A percentile compares a stretch with the other conserved stretches of the same genome.
These are phyloP conservation scores for Vollenhovia emeryi DNA, from an alignment of 1,140 invertebrate genomes.

Conservation along the genomic window DNA sequence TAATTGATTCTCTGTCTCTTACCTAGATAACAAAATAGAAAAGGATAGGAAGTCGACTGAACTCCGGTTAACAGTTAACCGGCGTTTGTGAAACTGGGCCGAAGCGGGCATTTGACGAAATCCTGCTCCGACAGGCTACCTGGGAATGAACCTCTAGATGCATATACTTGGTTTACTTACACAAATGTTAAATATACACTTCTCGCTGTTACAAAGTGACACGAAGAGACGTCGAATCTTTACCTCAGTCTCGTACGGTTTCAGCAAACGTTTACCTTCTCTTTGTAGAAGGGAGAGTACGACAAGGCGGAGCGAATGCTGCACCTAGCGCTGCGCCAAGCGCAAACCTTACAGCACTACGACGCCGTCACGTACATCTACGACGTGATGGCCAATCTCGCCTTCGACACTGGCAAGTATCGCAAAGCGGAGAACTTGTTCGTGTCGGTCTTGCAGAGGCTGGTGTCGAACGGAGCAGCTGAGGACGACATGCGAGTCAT, in stretches of 20 bases:
- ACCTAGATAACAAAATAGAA: too few species aligned
- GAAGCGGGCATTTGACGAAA: too few species aligned
- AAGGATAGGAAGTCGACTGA: too few species aligned
- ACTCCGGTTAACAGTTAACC: too few species aligned
- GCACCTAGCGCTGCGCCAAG: constrained; percentile 92
- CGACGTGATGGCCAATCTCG: constrained; percentile 96
- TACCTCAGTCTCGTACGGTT: constrained; percentile 13
- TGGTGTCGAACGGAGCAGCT: constrained; percentile 88
- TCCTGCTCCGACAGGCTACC: too few species aligned
- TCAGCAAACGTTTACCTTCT: constrained; percentile 54
- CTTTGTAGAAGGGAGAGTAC: constrained; percentile 89
- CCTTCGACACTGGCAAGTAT: constrained; percentile 91
- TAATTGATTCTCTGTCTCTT: too few species aligned
- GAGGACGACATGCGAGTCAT: constrained; percentile 91
- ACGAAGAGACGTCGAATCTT: constrained; percentile 1
- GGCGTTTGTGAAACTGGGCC: too few species aligned
- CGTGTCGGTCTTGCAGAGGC: constrained; percentile 91
- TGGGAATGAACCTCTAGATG: too few species aligned
- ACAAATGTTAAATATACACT: background rate
- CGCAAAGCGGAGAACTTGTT: constrained; percentile 95
- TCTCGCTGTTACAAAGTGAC: background rate
- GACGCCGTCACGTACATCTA: constrained; percentile 94
- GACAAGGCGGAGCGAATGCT: constrained; percentile 94
- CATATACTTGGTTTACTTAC: too few species aligned
- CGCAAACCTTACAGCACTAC: constrained; percentile 91